A percentile compares a stretch with the other conserved stretches of the same genome.
Conservation (phyloP, 2,113 vertebrate species). For the Diadophis punctatus region DNA sequence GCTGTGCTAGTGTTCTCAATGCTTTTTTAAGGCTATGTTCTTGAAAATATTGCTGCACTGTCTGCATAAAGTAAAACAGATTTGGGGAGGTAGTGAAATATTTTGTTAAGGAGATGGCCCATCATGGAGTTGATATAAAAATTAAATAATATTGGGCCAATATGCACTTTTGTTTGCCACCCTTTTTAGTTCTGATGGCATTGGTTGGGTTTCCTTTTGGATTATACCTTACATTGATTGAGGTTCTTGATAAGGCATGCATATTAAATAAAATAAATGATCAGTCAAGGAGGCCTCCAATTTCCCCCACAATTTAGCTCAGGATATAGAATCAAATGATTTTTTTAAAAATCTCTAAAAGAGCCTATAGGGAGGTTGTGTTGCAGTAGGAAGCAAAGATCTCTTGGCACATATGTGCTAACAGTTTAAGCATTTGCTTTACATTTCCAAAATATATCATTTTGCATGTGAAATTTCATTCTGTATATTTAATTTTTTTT, state of each 20-base stretch:
- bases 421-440: background rate
- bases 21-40: background rate
- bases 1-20: background rate
- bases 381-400: background rate
- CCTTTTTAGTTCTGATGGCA: background rate
- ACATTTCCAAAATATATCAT: background rate
- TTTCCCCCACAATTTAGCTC: background rate
- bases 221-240: background rate
- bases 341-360: background rate
- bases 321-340: background rate
- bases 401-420: background rate
- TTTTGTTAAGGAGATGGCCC: background rate
- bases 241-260: background rate
- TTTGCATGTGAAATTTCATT: background rate
- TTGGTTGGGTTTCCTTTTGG: background rate
- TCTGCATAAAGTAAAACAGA: background rate
- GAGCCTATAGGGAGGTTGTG: background rate
- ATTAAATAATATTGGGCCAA: background rate
- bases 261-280: background rate
- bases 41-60: background rate
- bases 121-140: background rate
- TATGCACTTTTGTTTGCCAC: background rate
- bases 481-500: too few relatives aligned
- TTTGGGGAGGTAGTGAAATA: background rate
- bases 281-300: background rate